Evolutionary conservation across 2,888 invertebrate species (phyloP).

Genomic region (Aethes cnicana): DNA sequence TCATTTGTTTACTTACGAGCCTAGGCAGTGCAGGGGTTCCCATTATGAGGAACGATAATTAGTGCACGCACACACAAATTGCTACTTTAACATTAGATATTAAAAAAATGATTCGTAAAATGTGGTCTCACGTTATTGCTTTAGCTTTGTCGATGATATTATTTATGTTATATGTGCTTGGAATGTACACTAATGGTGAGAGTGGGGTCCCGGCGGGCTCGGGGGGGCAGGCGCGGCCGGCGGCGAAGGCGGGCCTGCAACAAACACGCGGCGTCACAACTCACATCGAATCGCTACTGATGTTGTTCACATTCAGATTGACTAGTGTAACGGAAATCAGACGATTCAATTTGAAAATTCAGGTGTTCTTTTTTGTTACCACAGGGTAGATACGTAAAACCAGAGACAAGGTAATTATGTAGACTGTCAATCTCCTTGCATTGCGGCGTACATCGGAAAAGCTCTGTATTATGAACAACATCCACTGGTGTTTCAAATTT

Average conservation of each 20-base stretch:
- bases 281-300: too few relatives aligned
- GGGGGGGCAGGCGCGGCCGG: slow-evolving; percentile 16
- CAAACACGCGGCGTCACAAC: slow-evolving; percentile 41
- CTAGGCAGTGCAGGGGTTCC: slow-evolving; percentile 50
- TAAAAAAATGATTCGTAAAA: background rate
- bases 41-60: slow-evolving; percentile 34
- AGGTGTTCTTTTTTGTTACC: too few relatives aligned
- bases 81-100: slow-evolving; percentile 10
- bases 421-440: too few relatives aligned
- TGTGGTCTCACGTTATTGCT: slow-evolving; percentile 17
- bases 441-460: too few relatives aligned
- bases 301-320: too few relatives aligned
- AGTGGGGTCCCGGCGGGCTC: slow-evolving; percentile 25
- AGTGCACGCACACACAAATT: slow-evolving; percentile 18
- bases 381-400: too few relatives aligned
- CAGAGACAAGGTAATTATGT: too few relatives aligned
- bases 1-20: slow-evolving; percentile 39
- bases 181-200: slow-evolving; percentile 53
- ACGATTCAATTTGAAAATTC: too few relatives aligned
- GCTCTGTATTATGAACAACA: too few relatives aligned
- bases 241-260: slow-evolving; percentile 37
- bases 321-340: too few relatives aligned
- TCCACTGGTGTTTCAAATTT: too few relatives aligned
- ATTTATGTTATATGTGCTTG: slow-evolving; percentile 31
- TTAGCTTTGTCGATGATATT: background rate